Conservation (phyloP, 1,140 invertebrate species). For the Diprion similis region DNA sequence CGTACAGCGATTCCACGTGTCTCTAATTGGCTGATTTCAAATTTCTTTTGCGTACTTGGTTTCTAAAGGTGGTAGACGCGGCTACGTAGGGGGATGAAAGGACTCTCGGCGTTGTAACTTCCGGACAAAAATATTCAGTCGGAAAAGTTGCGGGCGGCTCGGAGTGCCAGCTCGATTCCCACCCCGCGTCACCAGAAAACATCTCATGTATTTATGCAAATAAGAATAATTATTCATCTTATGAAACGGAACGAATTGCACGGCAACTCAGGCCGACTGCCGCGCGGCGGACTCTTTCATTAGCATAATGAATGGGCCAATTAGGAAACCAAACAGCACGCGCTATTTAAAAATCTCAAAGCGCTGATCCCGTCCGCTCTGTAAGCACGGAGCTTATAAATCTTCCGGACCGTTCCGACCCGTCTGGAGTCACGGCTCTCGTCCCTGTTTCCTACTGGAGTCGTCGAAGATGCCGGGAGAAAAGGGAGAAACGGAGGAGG, state of each 20-base stretch:
- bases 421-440: background rate
- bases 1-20: too few relatives aligned
- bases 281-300: background rate
- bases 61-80: too few relatives aligned
- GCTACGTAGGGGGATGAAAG: too few relatives aligned
- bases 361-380: background rate
- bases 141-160: too few relatives aligned
- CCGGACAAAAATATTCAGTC: too few relatives aligned
- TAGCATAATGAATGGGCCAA: slow-evolving; percentile 7
- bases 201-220: slow-evolving; percentile 1
- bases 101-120: too few relatives aligned
- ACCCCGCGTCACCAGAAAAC: background rate
- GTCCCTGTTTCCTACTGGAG: background rate
- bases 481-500: background rate
- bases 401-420: background rate
- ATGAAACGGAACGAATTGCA: slow-evolving; percentile 4
- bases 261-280: background rate
- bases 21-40: too few relatives aligned
- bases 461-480: background rate
- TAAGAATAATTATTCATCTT: slow-evolving; percentile 6
- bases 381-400: background rate
- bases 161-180: too few relatives aligned
- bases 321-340: slow-evolving; percentile 4
- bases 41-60: too few relatives aligned
- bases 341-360: slow-evolving; percentile 8